These are phyloP conservation scores for Sphaerodactylus townsendi DNA, from an alignment of 2,113 vertebrate species.

Conservation along the genomic window DNA sequence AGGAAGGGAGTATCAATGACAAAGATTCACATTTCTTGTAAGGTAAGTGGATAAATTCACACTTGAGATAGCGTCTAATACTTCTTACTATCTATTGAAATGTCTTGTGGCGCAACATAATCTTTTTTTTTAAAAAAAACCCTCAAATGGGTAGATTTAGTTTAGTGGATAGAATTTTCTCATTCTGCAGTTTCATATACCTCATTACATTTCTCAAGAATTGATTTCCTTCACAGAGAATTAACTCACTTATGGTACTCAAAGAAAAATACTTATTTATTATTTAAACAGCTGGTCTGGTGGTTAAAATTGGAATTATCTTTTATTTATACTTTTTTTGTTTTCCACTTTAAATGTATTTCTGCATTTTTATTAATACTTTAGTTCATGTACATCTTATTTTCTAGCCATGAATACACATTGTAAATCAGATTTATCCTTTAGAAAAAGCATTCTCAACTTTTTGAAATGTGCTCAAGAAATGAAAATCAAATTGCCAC, in stretches of 20 bases:
- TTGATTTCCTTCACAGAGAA: constrained; percentile 6
- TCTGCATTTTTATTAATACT: constrained; percentile 18
- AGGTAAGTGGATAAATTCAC: neutral
- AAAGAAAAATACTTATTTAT: neutral
- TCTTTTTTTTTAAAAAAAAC: neutral
- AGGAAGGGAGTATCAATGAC: neutral
- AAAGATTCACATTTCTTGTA: neutral
- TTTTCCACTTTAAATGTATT: neutral
- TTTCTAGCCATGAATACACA: neutral
- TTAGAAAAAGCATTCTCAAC: constrained; percentile 6
- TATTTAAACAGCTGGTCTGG: neutral
- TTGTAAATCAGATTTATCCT: constrained; percentile 20
- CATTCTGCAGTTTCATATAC: constrained; percentile 41
- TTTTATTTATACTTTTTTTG: constrained; percentile 12
- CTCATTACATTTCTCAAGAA: constrained; percentile 11
- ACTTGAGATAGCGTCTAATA: neutral
- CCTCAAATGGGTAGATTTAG: neutral
- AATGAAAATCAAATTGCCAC: neutral
- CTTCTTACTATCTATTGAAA: neutral
- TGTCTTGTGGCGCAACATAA: neutral
- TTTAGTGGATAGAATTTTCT: constrained; percentile 1
- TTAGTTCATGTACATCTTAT: neutral
- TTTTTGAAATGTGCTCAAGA: neutral
- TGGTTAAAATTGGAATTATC: constrained; percentile 2
- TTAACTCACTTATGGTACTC: neutral